phyloP scores from a whole-genome alignment of 2,888 invertebrate genomes.

The Drosophila rellima region DNA sequence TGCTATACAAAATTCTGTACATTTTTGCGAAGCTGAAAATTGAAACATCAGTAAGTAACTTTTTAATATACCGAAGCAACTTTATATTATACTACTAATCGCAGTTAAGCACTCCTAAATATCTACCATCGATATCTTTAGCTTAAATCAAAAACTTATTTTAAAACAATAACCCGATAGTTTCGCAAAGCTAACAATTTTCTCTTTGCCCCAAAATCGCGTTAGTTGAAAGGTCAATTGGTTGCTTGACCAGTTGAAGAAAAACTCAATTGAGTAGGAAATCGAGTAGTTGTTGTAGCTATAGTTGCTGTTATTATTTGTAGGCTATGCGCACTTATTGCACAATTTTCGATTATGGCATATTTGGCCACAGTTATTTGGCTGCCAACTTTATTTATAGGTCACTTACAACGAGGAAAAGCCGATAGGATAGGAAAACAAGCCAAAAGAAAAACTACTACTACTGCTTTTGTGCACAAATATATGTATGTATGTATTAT shows the following conservation, averaged over 20 bases:
- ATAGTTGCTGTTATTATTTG: constrained; percentile 49
- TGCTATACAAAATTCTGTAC: not conserved
- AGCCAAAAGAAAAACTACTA: constrained; percentile 29
- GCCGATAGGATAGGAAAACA: constrained; percentile 45
- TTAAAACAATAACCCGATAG: constrained; percentile 18
- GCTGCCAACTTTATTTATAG: constrained; percentile 79
- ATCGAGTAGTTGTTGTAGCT: constrained; percentile 47
- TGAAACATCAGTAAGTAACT: not conserved
- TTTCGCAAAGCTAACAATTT: constrained; percentile 13
- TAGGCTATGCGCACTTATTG: constrained; percentile 63
- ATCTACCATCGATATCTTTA: not conserved
- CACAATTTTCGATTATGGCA: constrained; percentile 73
- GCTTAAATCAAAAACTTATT: constrained; percentile 3
- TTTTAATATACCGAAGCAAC: not conserved
- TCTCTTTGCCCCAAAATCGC: constrained; percentile 23
- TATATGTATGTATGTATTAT: constrained; percentile 26
- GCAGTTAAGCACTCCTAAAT: not conserved
- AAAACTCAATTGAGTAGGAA: constrained; percentile 61
- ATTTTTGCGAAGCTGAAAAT: not conserved
- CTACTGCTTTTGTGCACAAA: constrained; percentile 14
- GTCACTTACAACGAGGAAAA: constrained; percentile 63
- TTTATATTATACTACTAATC: not conserved
- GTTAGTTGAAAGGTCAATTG: constrained; percentile 65
- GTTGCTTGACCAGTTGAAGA: constrained; percentile 47
- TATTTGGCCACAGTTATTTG: constrained; percentile 62